These are phyloP conservation scores for Rhizoglyphus robini DNA, from an alignment of 1,140 invertebrate species.

Conservation along the genomic window DNA sequence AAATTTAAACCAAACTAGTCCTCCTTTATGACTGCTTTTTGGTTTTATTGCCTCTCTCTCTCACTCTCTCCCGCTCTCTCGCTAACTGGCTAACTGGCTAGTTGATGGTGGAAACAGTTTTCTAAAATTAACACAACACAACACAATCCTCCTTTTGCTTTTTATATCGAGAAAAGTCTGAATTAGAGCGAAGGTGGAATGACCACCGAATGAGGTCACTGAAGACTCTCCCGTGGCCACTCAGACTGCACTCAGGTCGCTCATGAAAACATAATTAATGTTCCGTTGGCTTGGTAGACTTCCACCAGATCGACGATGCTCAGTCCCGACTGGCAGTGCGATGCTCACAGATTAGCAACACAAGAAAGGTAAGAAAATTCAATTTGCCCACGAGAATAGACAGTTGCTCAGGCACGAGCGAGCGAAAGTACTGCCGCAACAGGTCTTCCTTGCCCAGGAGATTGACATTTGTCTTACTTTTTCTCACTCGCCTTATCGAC, in stretches of 20 bases:
- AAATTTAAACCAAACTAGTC: constrained; percentile 9
- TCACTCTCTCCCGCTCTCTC: not conserved
- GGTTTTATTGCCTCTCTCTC: not conserved
- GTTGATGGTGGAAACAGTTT: not conserved
- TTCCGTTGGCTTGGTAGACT: not conserved
- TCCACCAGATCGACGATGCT: not conserved
- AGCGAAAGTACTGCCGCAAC: not conserved
- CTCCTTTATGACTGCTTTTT: constrained; percentile 5
- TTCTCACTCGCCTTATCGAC: not conserved
- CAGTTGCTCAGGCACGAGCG: not conserved
- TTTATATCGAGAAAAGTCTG: not conserved
- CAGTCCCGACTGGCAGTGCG: not conserved
- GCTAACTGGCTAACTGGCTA: not conserved
- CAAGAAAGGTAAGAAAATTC: not conserved
- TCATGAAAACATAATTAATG: not conserved
- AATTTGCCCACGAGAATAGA: not conserved
- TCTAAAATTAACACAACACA: constrained; percentile 3
- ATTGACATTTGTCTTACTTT: not conserved
- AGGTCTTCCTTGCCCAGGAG: not conserved
- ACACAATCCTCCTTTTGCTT: not conserved
- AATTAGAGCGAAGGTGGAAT: constrained; percentile 16
- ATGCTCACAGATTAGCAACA: not conserved
- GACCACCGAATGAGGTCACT: constrained; percentile 15
- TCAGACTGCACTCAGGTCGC: not conserved
- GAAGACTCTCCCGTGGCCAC: not conserved